A percentile compares a stretch with the other conserved stretches of the same genome.
Evolutionary conservation across 1,140 invertebrate genomes (phyloP).

Genomic region (Drosophila novamexicana): DNA sequence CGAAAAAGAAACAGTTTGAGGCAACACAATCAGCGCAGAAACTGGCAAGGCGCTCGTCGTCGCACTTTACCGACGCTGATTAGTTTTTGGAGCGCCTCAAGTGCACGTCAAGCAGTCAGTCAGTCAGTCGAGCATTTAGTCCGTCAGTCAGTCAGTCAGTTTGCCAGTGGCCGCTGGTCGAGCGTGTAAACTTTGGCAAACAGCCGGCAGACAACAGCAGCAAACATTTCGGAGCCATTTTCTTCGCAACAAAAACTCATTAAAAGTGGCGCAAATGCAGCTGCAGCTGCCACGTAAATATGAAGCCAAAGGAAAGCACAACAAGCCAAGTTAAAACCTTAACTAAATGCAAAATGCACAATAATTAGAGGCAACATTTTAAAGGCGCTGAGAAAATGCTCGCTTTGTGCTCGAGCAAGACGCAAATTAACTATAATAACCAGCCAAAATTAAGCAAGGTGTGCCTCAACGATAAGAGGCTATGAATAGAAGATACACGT

Average conservation of each 20-base stretch:
- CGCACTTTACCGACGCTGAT: constrained; percentile 65
- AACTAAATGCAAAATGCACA: constrained; percentile 71
- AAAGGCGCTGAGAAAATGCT: constrained; percentile 59
- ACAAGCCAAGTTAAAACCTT: constrained; percentile 28
- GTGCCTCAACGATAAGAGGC: background rate
- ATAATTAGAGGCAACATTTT: constrained; percentile 73
- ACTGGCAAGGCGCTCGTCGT: constrained; percentile 26
- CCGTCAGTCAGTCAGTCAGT: constrained; percentile 37
- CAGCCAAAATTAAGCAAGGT: constrained; percentile 12
- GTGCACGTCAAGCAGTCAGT: constrained; percentile 65
- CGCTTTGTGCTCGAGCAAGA: constrained; percentile 38
- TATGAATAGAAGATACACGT: background rate
- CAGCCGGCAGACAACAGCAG: constrained; percentile 35
- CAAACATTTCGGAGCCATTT: constrained; percentile 24
- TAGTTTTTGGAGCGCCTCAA: constrained; percentile 80
- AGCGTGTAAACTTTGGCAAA: constrained; percentile 58
- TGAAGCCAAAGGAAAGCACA: constrained; percentile 29
- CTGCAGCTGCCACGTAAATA: constrained; percentile 67
- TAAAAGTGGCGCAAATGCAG: constrained; percentile 77
- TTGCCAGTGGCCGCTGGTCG: constrained; percentile 40
- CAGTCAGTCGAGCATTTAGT: constrained; percentile 27
- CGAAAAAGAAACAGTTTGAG: constrained; percentile 5
- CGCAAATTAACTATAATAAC: constrained; percentile 18
- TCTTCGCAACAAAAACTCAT: constrained; percentile 73
- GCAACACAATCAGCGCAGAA: constrained; percentile 29